Evolutionary conservation across 1,140 invertebrate species (phyloP), one percentile per base, ranked within the genome.

Genomic region (Zaprionus africanus): DNA sequence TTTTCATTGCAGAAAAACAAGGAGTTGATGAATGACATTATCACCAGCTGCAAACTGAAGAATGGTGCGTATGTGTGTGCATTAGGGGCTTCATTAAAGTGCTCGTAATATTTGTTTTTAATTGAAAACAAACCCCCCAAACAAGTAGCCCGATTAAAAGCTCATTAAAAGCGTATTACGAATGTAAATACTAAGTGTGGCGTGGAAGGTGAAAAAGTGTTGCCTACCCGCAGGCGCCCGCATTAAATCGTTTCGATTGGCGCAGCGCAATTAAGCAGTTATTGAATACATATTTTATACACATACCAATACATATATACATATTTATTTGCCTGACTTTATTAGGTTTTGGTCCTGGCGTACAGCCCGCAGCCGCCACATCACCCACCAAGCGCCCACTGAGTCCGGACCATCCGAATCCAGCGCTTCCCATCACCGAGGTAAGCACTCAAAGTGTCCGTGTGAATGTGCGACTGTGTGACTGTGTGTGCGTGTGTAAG

Each of bases 1-100:
- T 92, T 91, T 93, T 90, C 83, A 75, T 95, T 95, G 62, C 94
- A 95, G 95, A 95, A 95, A 94, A 95, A 95, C 91, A 95, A 95
- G 92, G 95, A 95, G 81, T 93, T 95, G 73, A 95, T 95, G 94
- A 95, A 94, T 82, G 95, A 95, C 81, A 92, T 95, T 64, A 93
- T 95, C n/a, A 94, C 93, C 60, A 95, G 94, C 82, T 94, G 94
- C 85, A 95, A 95, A 93, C 91, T 95, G 36, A 95, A 95, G 93
- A 95, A 95, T 93, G 95, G 95, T 95, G 92, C 94, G 90, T 80
- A 59, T 28, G 13, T 46, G 36, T 46, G 41, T 46, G 41, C 17
- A 43, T 43, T 43, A 64, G 34, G 36, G 24, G 22, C 15, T n/a
- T 19, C 26, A 9, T 28, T 36, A 28, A 46, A 61, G 19, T 26